These are phyloP conservation scores for Euzetes globulus DNA, from an alignment of 2,888 invertebrate genomes.

Conservation along the genomic window DNA sequence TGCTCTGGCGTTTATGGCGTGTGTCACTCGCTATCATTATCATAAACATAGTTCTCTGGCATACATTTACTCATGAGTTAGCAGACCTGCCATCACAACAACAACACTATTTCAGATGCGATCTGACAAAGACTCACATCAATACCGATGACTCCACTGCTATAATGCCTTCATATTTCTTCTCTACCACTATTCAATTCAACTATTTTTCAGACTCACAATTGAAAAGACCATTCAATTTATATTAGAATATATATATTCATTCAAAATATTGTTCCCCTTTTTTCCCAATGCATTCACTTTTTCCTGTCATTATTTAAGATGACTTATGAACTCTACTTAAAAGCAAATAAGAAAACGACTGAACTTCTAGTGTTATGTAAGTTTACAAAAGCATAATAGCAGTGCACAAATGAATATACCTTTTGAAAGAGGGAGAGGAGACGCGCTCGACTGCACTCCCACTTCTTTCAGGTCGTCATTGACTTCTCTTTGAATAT, in stretches of 20 bases:
- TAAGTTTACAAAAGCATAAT: background rate
- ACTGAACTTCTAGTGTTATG: background rate
- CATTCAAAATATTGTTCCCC: background rate
- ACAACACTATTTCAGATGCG: background rate
- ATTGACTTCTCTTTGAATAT: background rate
- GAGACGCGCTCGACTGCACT: conserved; percentile 17
- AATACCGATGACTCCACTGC: background rate
- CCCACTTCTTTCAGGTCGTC: background rate
- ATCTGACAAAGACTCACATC: background rate
- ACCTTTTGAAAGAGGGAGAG: background rate
- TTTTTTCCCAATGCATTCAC: background rate
- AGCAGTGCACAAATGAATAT: background rate
- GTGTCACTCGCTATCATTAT: conserved; percentile 11
- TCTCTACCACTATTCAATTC: background rate
- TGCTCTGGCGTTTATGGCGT: background rate
- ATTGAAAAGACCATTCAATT: background rate
- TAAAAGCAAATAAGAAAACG: background rate
- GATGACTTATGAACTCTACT: background rate
- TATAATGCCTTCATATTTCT: background rate
- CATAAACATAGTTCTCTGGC: background rate
- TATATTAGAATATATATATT: background rate
- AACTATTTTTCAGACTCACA: background rate
- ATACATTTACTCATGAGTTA: background rate
- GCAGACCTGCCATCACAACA: background rate
- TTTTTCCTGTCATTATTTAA: background rate